Base-by-base conservation (phyloP, 2,888 invertebrate genomes). In the Eurois occulta region DNA sequence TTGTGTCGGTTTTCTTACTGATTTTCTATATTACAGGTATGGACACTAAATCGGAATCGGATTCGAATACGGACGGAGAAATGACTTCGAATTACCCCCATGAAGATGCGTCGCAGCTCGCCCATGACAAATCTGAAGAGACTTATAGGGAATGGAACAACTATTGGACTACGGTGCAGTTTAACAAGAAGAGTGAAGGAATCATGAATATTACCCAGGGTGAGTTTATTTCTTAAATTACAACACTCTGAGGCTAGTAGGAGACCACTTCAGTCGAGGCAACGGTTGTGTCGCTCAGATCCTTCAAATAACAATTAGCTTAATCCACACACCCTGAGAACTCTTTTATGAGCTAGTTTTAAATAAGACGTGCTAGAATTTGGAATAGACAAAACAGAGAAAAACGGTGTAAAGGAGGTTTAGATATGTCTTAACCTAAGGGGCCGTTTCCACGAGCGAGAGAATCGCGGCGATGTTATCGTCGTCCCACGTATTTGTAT, bases 101-200 rank as follows among this genome's bases (percentile, higher is more conserved):
- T 87, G 95, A 95, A 52, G 94, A 95, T 84, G 94, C 94, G 0
- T 83, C 90, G 1, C 86, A 93, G 62, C 89, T 96, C 2, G 96
- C 85, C 11, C 90, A 86, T 10, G 96, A 96, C 69, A 95, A 94
- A 84, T 95, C 96, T 0, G 95, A 96, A 73, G 95, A 95, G 77
- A 90, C 90, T 0, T 95, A 92, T 86, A 92, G 92, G 68, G 94
- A 94, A 60, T 96, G 96, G 96, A 87, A 91, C 46, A 93, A 91
- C 48, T 96, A 94, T 84, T 96, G 96, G 96, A 89, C 87, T 10
- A 76, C 91, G 2, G 92, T 93, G 32, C 83, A 90, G 41, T 79
- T 86, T 2, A 87, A 92, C 38, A 92, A 91, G 75, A 92, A 91
- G 75, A 89, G 81, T 48, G 92, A 91, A 0, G 91, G 95, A 68